Conservation (phyloP, 2,888 invertebrate genomes). For the Lasioglossum marginatum region DNA sequence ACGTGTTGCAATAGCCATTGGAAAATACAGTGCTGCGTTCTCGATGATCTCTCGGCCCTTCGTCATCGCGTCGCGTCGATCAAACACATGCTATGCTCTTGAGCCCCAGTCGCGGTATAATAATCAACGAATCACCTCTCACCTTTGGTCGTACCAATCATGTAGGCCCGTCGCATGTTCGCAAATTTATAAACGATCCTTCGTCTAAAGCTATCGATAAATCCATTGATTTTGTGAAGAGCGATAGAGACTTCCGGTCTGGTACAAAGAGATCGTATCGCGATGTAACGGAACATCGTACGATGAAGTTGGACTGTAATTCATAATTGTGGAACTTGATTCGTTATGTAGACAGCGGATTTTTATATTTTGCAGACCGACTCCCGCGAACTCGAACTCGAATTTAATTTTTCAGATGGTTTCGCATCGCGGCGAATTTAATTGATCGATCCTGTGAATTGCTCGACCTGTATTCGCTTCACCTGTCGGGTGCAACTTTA, state of each 20-base stretch:
- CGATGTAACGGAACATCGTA: slow-evolving; percentile 62
- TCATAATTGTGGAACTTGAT: slow-evolving; percentile 23
- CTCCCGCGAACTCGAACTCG: neutral
- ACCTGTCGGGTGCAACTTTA: neutral
- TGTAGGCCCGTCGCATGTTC: slow-evolving; percentile 5
- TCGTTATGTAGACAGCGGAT: slow-evolving; percentile 22
- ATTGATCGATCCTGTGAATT: neutral
- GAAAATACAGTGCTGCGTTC: neutral
- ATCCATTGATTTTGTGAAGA: slow-evolving; percentile 31
- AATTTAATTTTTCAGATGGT: neutral
- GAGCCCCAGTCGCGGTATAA: slow-evolving; percentile 28
- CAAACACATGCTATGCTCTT: slow-evolving; percentile 56
- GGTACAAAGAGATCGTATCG: slow-evolving; percentile 2
- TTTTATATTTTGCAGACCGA: neutral
- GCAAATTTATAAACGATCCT: slow-evolving; percentile 3
- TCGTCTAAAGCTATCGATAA: neutral
- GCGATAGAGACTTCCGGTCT: too few species aligned
- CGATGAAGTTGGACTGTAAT: neutral
- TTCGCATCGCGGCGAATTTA: neutral
- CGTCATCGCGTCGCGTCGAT: slow-evolving; percentile 50
- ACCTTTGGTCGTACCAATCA: slow-evolving; percentile 40
- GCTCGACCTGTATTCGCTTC: neutral
- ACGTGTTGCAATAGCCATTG: neutral
- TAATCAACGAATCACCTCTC: slow-evolving; percentile 47
- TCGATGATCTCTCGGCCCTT: neutral